Conservation (phyloP, 2,113 vertebrate species). For the Tetraodon nigroviridis region DNA sequence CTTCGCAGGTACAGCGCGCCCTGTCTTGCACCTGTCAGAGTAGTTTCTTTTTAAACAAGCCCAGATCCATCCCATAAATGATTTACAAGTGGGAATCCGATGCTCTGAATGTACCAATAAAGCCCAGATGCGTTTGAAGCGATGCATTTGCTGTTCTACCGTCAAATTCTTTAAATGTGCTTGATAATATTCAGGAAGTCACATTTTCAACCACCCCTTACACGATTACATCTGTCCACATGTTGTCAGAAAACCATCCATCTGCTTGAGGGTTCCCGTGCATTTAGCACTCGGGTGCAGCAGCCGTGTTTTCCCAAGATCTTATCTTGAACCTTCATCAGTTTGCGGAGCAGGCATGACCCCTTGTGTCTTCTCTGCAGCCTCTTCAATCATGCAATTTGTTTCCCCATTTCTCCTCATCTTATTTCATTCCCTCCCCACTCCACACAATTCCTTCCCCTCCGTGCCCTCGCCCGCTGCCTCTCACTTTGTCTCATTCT, state of each 20-base stretch:
- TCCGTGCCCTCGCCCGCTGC: constrained; percentile 34
- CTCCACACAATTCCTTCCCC: constrained; percentile 35
- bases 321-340: constrained; percentile 35
- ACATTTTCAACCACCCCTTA: neutral
- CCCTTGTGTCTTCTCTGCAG: constrained; percentile 40
- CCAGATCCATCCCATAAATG: neutral
- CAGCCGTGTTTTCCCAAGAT: constrained; percentile 28
- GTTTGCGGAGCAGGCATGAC: constrained; percentile 52
- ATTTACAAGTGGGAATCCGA: neutral
- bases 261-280: constrained; percentile 18
- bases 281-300: constrained; percentile 19
- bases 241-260: constrained; percentile 11
- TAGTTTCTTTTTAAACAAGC: neutral
- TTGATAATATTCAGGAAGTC: constrained; percentile 6
- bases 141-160: neutral
- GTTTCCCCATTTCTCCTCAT: constrained; percentile 43
- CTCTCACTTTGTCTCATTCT: constrained; percentile 38
- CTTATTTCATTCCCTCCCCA: constrained; percentile 34
- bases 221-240: constrained; percentile 7
- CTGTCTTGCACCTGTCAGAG: neutral
- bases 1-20: constrained; percentile 82
- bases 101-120: no score
- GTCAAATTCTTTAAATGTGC: neutral
- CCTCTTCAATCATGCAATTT: constrained; percentile 46
- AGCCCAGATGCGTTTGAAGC: neutral